These are phyloP conservation scores for Calliopsis andreniformis DNA, from an alignment of 1,140 invertebrate genomes.

Conservation along the genomic window DNA sequence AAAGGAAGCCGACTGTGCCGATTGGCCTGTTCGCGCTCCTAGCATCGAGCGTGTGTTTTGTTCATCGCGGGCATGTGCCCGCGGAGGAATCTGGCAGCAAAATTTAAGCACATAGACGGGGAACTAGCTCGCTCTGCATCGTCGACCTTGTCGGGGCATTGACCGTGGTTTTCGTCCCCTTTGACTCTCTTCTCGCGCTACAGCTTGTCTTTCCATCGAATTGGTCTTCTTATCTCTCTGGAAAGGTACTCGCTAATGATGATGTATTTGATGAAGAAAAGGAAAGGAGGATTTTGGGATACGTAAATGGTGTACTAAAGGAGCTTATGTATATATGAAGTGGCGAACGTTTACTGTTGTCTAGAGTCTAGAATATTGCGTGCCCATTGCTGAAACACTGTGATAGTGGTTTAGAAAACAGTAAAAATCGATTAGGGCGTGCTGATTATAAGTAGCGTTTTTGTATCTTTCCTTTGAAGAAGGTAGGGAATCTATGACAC, in stretches of 20 bases:
- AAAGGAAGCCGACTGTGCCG: conserved; percentile 66
- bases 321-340: no score
- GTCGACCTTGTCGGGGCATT: conserved; percentile 77
- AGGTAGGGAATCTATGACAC: no score
- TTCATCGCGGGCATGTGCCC: not conserved
- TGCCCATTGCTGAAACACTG: no score
- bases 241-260: not conserved
- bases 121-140: conserved; percentile 59
- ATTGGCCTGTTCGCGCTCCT: conserved; percentile 61
- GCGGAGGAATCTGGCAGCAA: conserved; percentile 27
- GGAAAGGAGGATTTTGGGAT: no score
- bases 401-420: no score
- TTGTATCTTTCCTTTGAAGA: no score
- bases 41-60: conserved; percentile 6
- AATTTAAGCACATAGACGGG: conserved; percentile 12
- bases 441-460: no score
- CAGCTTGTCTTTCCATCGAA: conserved; percentile 52
- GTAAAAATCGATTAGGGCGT: no score
- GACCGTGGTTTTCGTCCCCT: conserved; percentile 67
- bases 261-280: not conserved
- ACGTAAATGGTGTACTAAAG: no score
- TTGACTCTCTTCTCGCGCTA: conserved; percentile 58
- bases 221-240: conserved; percentile 47
- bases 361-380: no score
- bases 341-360: no score